Conservation (phyloP, 1,140 invertebrate genomes). For the Drosophila insularis region DNA sequence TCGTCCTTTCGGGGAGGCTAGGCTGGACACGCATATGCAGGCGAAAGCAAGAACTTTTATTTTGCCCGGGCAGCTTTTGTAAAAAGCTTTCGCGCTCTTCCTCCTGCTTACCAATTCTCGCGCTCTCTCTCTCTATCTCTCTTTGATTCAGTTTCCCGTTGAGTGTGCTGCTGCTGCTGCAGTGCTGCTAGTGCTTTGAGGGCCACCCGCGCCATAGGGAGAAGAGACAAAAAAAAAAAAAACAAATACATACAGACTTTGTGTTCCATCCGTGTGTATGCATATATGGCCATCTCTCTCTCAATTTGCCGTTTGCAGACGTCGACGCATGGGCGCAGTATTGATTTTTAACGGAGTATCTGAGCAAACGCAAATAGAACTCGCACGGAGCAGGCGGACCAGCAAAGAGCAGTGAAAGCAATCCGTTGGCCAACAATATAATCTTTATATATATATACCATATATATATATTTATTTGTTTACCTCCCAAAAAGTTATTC, state of each 20-base stretch:
- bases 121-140: background rate
- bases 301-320: conserved; percentile 48
- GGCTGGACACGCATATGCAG: conserved; percentile 51
- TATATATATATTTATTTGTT: background rate
- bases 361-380: conserved; percentile 80
- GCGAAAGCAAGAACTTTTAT: conserved; percentile 42
- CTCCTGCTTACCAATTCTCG: conserved; percentile 21
- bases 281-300: conserved; percentile 31
- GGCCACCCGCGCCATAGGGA: conserved; percentile 1
- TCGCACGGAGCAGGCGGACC: conserved; percentile 39
- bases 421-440: conserved; percentile 10
- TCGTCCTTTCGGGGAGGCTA: conserved; percentile 30
- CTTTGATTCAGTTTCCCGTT: background rate
- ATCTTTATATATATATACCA: conserved; percentile 8
- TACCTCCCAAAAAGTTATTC: conserved; percentile 5
- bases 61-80: conserved; percentile 20
- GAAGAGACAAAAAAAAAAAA: background rate
- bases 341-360: conserved; percentile 78
- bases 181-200: background rate
- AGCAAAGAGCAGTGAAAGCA: conserved; percentile 37
- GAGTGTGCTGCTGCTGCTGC: conserved; percentile 1
- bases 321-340: conserved; percentile 81
- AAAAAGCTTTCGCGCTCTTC: conserved; percentile 25
- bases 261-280: background rate
- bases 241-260: conserved; percentile 13